These are phyloP conservation scores for Cyclura pinguis DNA, from an alignment of 2,797 vertebrate genomes.

Conservation along the genomic window DNA sequence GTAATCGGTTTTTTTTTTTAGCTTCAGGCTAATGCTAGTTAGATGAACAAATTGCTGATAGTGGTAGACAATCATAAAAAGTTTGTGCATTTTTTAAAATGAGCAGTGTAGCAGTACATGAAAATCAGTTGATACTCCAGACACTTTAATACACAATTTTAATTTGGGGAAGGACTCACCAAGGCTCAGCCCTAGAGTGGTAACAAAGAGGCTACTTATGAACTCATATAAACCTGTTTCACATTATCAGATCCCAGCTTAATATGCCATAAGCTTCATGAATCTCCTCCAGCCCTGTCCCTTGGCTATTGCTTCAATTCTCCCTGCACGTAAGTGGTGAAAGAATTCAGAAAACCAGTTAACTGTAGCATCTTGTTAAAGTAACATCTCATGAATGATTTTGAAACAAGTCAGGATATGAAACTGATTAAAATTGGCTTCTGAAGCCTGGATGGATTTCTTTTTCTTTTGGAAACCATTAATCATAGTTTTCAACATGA, in stretches of 20 bases:
- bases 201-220: background rate
- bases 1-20: conserved; percentile 5
- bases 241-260: background rate
- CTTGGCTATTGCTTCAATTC: background rate
- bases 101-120: conserved; percentile 40
- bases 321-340: background rate
- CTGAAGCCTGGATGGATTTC: background rate
- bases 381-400: background rate
- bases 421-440: background rate
- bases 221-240: background rate
- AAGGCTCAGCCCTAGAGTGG: no score
- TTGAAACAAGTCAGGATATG: background rate
- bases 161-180: background rate
- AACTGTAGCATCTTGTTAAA: background rate
- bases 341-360: background rate
- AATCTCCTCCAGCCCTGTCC: background rate
- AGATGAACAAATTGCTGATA: conserved; percentile 35
- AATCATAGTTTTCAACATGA: no score
- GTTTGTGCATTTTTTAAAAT: conserved; percentile 20
- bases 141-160: conserved; percentile 49
- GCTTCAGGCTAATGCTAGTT: conserved; percentile 41
- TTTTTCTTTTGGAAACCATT: background rate
- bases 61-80: background rate
- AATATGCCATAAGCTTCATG: background rate
- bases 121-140: conserved; percentile 45